Evolutionary conservation across 2,888 invertebrate species (phyloP), one percentile per base, ranked within the genome.

Genomic region (Erebia palarica): DNA sequence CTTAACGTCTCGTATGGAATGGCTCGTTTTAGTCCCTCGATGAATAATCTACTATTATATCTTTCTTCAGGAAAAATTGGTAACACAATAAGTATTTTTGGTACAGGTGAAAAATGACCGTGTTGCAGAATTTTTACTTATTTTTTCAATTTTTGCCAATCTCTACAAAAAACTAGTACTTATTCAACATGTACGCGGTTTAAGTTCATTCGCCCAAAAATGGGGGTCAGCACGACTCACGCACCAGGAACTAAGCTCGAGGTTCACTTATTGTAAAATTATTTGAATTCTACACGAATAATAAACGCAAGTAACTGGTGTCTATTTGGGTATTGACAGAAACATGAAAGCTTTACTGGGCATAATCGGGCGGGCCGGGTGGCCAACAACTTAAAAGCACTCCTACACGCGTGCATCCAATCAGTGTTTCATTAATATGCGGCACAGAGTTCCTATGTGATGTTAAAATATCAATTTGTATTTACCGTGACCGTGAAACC

Each of bases 391-490:
- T 74, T 70, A 76, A 73, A 74, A 76, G 76, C 76, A 77, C 75
- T 72, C 74, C 74, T 80, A 81, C 82, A 83, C 78, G 82, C 79
- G 81, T 80, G 79, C 82, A 80, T 80, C 82, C 83, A 86, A 86
- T 86, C 84, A 85, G 81, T 79, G 75, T 72, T 69, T 75, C 74
- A 73, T 74, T 73, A 73, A 74, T 74, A 70, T 51, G 63, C 65
- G 44, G 64, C 65, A 69, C 72, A 67, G 63, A 70, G 3, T 27
- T 27, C 27, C 27, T 27, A 27, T 36, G 36, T 36, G 36, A 5
- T 36, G 7, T 36, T 36, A 36, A 7, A 36, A 36, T 36, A 5
- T 36, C 36, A 7, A 36, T 36, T 7, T 36, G 36, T 36, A 36
- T 36, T 36, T 36, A 36, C 36, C 36, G 36, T 36, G 36, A 36